phyloP scores from a whole-genome alignment of 2,888 invertebrate genomes.

The Luperina nickerlii region DNA sequence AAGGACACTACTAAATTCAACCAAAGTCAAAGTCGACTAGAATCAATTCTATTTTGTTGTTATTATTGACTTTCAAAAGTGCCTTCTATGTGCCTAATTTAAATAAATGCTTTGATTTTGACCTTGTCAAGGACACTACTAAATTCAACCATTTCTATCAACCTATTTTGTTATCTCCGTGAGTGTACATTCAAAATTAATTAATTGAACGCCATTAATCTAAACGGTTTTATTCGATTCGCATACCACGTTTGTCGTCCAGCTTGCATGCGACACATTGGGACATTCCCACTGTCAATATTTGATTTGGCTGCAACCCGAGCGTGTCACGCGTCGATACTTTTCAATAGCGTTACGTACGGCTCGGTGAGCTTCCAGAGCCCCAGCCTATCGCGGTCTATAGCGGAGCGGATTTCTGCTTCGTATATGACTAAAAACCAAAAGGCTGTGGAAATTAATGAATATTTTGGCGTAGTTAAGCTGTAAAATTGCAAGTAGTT shows the following conservation, averaged over 20 bases:
- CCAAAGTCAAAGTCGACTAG: no score
- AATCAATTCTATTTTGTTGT: no score
- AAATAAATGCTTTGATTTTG: no score
- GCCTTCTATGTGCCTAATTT: no score
- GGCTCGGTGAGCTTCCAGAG: constrained; percentile 7
- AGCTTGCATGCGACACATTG: constrained; percentile 8
- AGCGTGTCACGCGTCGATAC: constrained; percentile 61
- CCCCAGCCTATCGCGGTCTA: constrained; percentile 11
- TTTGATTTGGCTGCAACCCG: constrained; percentile 68
- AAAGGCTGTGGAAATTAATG: constrained; percentile 2
- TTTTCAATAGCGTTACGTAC: constrained; percentile 63
- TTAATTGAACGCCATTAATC: constrained; percentile 32
- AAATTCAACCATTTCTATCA: constrained; percentile 1
- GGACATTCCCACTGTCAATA: constrained; percentile 62
- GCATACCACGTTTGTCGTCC: background rate
- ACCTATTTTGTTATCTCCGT: background rate
- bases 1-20: background rate
- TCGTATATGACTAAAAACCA: background rate
- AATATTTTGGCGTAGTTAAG: constrained; percentile 7
- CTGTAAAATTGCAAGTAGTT: background rate
- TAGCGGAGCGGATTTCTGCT: constrained; percentile 19
- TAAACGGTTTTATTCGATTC: constrained; percentile 33
- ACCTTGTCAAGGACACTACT: background rate
- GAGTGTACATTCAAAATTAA: constrained; percentile 36
- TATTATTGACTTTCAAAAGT: no score